Conservation (phyloP, 1,140 invertebrate species). For the Temnothorax longispinosus region DNA sequence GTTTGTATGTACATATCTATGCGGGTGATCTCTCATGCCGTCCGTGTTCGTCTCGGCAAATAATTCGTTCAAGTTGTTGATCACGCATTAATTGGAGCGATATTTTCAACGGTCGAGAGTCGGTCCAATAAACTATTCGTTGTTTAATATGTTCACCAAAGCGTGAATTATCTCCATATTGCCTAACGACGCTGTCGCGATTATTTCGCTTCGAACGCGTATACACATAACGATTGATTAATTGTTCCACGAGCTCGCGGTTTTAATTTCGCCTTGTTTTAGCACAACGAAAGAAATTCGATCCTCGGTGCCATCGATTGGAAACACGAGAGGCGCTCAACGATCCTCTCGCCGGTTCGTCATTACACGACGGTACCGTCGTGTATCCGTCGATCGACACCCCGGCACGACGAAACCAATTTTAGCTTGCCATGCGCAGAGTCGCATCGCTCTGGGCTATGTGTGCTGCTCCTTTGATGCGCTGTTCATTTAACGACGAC, state of each 20-base stretch:
- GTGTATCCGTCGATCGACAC: constrained; percentile 48
- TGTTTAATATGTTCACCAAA: constrained; percentile 27
- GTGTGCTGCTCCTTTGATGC: constrained; percentile 64
- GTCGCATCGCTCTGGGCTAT: constrained; percentile 59
- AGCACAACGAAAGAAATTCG: constrained; percentile 16
- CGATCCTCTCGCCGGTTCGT: constrained; percentile 2
- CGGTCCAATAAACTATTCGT: constrained; percentile 27
- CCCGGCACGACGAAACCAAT: constrained; percentile 54
- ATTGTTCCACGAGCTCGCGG: constrained; percentile 42
- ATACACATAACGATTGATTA: constrained; percentile 59
- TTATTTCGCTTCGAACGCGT: constrained; percentile 46
- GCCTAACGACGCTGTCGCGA: constrained; percentile 30
- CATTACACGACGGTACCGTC: constrained; percentile 31
- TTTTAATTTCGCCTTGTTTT: constrained; percentile 50
- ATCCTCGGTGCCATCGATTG: not conserved
- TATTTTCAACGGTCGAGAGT: constrained; percentile 13
- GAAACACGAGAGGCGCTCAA: not conserved
- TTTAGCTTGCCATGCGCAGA: constrained; percentile 66
- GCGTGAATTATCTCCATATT: constrained; percentile 42
- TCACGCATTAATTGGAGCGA: constrained; percentile 49
- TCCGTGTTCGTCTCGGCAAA: not conserved
- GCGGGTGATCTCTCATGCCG: not conserved
- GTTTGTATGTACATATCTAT: constrained; percentile 4
- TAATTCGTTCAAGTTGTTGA: constrained; percentile 40
- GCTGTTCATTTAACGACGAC: constrained; percentile 62